phyloP scores from a whole-genome alignment of 2,888 invertebrate genomes.

The Drosophila yooni region DNA sequence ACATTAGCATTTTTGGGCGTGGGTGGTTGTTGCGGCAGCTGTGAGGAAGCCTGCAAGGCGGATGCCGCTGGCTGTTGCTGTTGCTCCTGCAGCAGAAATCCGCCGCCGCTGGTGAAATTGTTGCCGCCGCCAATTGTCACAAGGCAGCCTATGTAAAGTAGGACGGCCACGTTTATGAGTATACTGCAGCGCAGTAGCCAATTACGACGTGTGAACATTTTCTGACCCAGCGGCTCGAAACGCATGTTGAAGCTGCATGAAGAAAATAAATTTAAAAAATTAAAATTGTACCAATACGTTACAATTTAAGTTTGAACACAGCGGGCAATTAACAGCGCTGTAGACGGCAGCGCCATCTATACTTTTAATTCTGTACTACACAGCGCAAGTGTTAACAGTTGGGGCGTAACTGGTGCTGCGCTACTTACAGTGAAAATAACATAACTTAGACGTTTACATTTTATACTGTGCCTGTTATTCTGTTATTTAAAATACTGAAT shows the following conservation, averaged over 20 bases:
- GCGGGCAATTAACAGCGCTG: conserved; percentile 1
- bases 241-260: conserved; percentile 77
- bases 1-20: conserved; percentile 71
- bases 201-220: conserved; percentile 87
- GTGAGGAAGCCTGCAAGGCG: conserved; percentile 55
- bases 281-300: conserved; percentile 1
- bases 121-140: conserved; percentile 85
- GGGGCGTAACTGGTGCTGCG: background rate
- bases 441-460: background rate
- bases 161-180: conserved; percentile 89
- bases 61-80: conserved; percentile 59
- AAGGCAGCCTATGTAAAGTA: conserved; percentile 90
- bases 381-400: conserved; percentile 11
- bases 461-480: background rate
- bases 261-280: background rate
- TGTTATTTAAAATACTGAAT: background rate
- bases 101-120: conserved; percentile 82
- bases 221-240: conserved; percentile 82
- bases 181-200: conserved; percentile 91
- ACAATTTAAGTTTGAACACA: conserved; percentile 5
- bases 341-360: conserved; percentile 36
- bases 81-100: conserved; percentile 83
- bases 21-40: conserved; percentile 54
- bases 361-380: background rate
- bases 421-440: background rate